Evolutionary conservation across 37 sponge, comb jelly and placozoan genomes (phyloP), one percentile per base, ranked within the genome.

Genomic region (Axinella damicornis): DNA sequence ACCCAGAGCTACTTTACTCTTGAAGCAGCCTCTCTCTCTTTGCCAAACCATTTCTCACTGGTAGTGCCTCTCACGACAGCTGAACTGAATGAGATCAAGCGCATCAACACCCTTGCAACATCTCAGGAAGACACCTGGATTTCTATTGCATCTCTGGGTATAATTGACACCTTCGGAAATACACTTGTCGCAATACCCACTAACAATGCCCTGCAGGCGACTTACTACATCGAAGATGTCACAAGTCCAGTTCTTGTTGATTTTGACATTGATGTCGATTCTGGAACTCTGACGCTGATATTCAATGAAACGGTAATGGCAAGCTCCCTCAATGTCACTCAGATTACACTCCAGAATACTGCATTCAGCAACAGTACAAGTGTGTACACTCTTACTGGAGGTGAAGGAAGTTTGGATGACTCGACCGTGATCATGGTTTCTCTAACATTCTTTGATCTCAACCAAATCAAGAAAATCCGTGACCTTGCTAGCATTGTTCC

Each of bases 241-340:
- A 96, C 94, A 34, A 56, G 73, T 39, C 97, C 97, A 27, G 21
- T n/a, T n/a, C 74, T 96, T 60, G 60, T 57, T n/a, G 54, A 40
- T 18, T 92, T 87, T 70, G 80, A 82, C 37, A 28, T 91, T 73
- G 92, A 93, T 62, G 37, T 94, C 2, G 77, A 91, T 71, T 39
- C 52, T 52, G 95, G 91, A 0, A 77, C 32, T 27, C 74, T 95
- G 36, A 86, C 86, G 14, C 83, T 95, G 30, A 55, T 46, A 31
- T 95, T 91, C 85, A 79, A 91, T 82, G 95, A 95, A 75, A 95
- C 95, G 37, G 92, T 95, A 38, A 76, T 59, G 27, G 82, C 89
- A 28, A 66, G 67, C 6, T 73, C 86, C 17, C 76, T 95, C 15
- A 89, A 85, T 67, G 35, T 88, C 37, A 73, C 83, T 31, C 81